These are phyloP conservation scores for Fragum sueziense DNA, from an alignment of 2,888 invertebrate species.

Conservation along the genomic window DNA sequence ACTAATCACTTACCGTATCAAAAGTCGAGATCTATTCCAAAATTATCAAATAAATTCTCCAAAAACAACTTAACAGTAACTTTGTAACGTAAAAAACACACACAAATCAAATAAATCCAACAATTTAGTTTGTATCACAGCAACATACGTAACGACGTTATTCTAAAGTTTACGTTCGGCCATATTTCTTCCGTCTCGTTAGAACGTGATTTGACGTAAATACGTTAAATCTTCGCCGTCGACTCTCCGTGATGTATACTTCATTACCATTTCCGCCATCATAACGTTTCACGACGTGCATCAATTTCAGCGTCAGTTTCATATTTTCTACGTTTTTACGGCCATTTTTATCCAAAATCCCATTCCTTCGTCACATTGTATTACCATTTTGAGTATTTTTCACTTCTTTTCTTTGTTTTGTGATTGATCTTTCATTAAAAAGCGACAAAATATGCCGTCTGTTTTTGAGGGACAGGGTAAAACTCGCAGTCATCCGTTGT, in stretches of 20 bases:
- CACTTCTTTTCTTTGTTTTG: too few species aligned
- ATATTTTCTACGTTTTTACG: too few species aligned
- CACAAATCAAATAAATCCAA: not conserved
- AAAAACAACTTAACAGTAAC: too few species aligned
- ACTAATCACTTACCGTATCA: too few species aligned
- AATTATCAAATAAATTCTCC: too few species aligned
- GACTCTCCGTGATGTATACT: not conserved
- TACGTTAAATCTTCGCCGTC: constrained; percentile 9
- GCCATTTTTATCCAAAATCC: too few species aligned
- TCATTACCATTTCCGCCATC: not conserved
- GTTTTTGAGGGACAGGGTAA: not conserved
- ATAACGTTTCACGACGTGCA: too few species aligned
- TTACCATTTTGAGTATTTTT: too few species aligned
- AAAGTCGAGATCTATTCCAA: too few species aligned
- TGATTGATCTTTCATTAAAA: too few species aligned
- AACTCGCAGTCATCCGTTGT: constrained; percentile 17
- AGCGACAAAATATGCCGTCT: not conserved
- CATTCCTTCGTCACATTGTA: too few species aligned
- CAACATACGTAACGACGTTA: not conserved
- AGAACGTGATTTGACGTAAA: constrained; percentile 15
- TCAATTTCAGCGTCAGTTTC: too few species aligned
- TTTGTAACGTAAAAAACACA: not conserved
- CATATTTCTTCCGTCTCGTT: constrained; percentile 14
- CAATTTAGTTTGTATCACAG: not conserved
- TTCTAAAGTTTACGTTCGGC: constrained; percentile 4